Conservation (phyloP, 2,888 invertebrate species). For the Cremastobaeus sp. region DNA sequence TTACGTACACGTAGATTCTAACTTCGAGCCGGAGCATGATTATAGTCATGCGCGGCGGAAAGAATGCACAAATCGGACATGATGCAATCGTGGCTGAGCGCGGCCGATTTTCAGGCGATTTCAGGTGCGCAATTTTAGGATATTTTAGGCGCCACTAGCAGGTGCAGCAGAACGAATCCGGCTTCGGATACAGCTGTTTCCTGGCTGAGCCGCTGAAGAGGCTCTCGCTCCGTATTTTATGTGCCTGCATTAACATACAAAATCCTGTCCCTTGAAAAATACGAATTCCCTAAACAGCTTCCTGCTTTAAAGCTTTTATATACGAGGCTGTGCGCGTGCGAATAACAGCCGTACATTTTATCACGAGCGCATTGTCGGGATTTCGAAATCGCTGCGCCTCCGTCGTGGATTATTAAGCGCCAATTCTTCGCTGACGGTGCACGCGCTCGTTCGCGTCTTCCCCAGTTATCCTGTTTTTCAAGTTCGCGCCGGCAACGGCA, state of each 20-base stretch:
- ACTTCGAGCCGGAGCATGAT: too few relatives aligned
- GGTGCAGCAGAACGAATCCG: constrained; percentile 41
- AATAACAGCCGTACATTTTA: constrained; percentile 65
- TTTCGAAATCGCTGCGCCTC: constrained; percentile 55
- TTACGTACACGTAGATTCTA: too few relatives aligned
- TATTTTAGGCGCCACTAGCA: constrained; percentile 27
- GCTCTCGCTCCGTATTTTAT: constrained; percentile 70
- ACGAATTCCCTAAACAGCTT: constrained; percentile 66
- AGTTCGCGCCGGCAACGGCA: constrained; percentile 35
- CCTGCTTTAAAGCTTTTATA: constrained; percentile 65
- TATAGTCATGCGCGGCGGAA: too few relatives aligned
- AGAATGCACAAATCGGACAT: too few relatives aligned
- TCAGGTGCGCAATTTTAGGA: too few relatives aligned
- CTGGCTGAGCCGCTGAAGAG: constrained; percentile 60
- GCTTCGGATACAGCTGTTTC: constrained; percentile 72
- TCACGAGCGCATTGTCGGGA: constrained; percentile 53
- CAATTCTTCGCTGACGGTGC: constrained; percentile 21
- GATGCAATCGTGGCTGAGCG: too few relatives aligned
- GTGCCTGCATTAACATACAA: constrained; percentile 71
- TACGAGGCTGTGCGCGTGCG: constrained; percentile 60
- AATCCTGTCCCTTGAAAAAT: constrained; percentile 65
- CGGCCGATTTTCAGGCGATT: too few relatives aligned
- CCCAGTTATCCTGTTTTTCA: constrained; percentile 37
- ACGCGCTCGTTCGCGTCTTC: background rate
- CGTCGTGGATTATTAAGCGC: constrained; percentile 45